A percentile compares a stretch with the other conserved stretches of the same genome.
Conservation (phyloP, 2,888 invertebrate genomes). For the Lathronympha strigana region DNA sequence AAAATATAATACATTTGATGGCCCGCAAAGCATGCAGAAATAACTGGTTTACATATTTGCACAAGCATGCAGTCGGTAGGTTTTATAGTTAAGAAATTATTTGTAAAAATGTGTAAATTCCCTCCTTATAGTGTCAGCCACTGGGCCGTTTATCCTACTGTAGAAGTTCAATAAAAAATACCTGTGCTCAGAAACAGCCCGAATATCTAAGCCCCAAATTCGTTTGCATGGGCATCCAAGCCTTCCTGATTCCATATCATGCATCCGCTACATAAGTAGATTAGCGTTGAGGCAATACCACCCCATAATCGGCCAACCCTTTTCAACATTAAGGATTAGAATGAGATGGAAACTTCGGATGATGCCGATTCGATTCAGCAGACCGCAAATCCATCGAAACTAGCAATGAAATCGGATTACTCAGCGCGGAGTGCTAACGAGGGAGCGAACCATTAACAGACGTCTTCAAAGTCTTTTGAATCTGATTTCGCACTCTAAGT, state of each 20-base stretch:
- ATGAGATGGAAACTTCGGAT: constrained; percentile 55
- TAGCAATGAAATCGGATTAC: constrained; percentile 79
- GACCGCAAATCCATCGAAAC: constrained; percentile 81
- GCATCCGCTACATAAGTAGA: constrained; percentile 56
- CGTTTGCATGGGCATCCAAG: constrained; percentile 52
- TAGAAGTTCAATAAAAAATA: too few relatives aligned
- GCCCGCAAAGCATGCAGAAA: too few relatives aligned
- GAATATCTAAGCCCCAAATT: constrained; percentile 49
- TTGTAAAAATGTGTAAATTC: too few relatives aligned
- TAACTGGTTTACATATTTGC: too few relatives aligned
- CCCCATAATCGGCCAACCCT: constrained; percentile 58
- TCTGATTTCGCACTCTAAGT: constrained; percentile 19
- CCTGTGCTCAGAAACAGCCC: background rate
- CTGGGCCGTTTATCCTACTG: too few relatives aligned
- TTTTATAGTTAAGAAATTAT: too few relatives aligned
- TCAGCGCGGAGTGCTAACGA: constrained; percentile 65
- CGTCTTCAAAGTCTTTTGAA: constrained; percentile 56
- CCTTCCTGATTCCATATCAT: constrained; percentile 51
- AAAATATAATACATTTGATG: too few relatives aligned
- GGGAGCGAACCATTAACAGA: constrained; percentile 66
- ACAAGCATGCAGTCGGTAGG: too few relatives aligned
- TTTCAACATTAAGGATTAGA: constrained; percentile 50
- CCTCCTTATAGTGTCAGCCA: too few relatives aligned
- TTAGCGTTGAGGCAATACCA: constrained; percentile 59
- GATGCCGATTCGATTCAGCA: constrained; percentile 61